phyloP scores from a whole-genome alignment of 2,113 vertebrate genomes.

The Bos indicus region DNA sequence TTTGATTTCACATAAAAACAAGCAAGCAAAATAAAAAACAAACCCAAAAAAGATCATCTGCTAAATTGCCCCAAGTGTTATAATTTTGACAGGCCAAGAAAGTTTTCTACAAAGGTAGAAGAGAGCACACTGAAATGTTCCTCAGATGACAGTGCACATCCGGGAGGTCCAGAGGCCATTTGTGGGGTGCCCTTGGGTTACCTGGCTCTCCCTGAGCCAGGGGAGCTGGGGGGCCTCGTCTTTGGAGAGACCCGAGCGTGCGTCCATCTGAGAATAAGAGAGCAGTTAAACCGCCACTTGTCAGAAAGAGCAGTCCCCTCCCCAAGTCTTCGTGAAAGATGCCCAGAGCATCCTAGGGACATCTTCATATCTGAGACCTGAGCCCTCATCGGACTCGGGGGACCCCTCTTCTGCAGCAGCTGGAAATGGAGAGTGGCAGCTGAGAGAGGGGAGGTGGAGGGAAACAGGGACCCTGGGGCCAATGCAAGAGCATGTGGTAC shows the following conservation, averaged over 20 bases:
- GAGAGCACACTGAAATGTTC: neutral
- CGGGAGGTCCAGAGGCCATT: neutral
- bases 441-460: neutral
- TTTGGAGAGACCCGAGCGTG: neutral
- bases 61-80: neutral
- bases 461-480: neutral
- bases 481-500: too few relatives aligned
- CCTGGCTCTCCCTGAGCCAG: neutral
- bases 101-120: neutral
- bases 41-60: neutral
- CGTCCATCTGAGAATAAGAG: neutral
- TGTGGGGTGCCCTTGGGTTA: too few relatives aligned
- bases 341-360: neutral
- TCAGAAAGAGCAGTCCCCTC: neutral
- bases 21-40: neutral
- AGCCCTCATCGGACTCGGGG: neutral
- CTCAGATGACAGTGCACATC: neutral
- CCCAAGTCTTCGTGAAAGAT: fast-evolving
- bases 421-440: neutral
- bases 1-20: neutral
- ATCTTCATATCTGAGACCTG: neutral
- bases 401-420: neutral
- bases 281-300: neutral
- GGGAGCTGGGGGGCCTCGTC: neutral
- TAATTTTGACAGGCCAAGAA: neutral